Evolutionary conservation across 1,140 invertebrate genomes (phyloP), one percentile per base, ranked within the genome.

Genomic region (Lerema accius): DNA sequence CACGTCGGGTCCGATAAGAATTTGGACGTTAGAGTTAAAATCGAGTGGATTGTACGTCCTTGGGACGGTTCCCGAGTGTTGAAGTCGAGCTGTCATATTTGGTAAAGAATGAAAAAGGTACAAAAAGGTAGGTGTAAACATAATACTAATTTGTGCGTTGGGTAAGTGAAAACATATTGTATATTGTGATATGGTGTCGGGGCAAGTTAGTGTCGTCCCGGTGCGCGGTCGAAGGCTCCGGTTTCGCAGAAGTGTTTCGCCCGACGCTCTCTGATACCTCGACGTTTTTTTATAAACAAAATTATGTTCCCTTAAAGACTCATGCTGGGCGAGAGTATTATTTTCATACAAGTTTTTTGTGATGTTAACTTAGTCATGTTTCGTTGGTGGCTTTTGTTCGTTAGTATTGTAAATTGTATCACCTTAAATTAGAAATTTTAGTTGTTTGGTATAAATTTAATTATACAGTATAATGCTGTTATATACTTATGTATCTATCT

Each of bases 141-240:
- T 88, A 84, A 89, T 89, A 86, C 83, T 86, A 88, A 88, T 88
- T 87, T 78, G 77, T 81, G 76, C 79, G 76, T 82, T 78, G 75
- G 71, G 72, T 86, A 81, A 77, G 78, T 81, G 78, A 80, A 82
- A 85, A 84, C 67, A 78, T 67, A 77, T 77, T 79, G 82, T 89
- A 78, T 87, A 77, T 89, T 89, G 76, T 89, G 86, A 89, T 88
- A 79, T 67, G 73, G 50, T 76, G 86, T 88, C 85, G 61, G 35
- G 69, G 56, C 67, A 67, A 26, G 72, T 85, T 81, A 86, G 65
- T 75, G 63, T 86, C 82, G 80, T 63, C 51, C 63, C 75, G 62
- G 49, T 28, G 71, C 32, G 62, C 43, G 51, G 55, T 23, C 66
- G 55, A 39, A 26, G 65, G 76, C 77, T 89, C 84, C 72, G 71